phyloP scores from a whole-genome alignment of 2,888 invertebrate species.

The Cephus runcator region DNA sequence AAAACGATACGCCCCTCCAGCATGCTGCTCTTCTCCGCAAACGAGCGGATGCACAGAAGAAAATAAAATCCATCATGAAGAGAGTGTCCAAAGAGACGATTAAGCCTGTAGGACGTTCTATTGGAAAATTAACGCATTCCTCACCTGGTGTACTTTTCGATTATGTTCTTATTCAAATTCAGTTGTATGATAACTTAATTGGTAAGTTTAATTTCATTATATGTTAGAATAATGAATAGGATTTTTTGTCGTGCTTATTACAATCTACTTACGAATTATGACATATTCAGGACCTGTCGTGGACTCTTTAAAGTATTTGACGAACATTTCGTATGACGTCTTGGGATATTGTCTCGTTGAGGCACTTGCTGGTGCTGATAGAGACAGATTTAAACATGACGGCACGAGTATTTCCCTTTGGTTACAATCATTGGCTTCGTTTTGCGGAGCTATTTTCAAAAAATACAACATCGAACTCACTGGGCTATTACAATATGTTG shows the following conservation, averaged over 20 bases:
- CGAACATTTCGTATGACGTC: slow-evolving; percentile 94
- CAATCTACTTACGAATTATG: not conserved
- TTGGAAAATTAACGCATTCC: slow-evolving; percentile 97
- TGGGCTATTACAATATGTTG: slow-evolving; percentile 95
- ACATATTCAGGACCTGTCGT: slow-evolving; percentile 80
- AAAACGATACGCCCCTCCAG: slow-evolving; percentile 85
- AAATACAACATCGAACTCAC: slow-evolving; percentile 97
- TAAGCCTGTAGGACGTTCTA: slow-evolving; percentile 93
- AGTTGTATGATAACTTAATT: slow-evolving; percentile 94
- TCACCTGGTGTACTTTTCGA: slow-evolving; percentile 97
- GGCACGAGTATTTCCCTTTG: slow-evolving; percentile 93
- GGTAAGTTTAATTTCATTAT: slow-evolving; percentile 52
- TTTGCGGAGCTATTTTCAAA: slow-evolving; percentile 96
- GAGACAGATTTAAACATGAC: slow-evolving; percentile 84
- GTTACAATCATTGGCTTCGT: slow-evolving; percentile 94
- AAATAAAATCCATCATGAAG: slow-evolving; percentile 97
- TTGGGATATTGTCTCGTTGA: slow-evolving; percentile 96
- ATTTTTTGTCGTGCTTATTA: not conserved
- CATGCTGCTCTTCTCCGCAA: slow-evolving; percentile 88
- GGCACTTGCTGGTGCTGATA: slow-evolving; percentile 83
- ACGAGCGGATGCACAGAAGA: slow-evolving; percentile 87
- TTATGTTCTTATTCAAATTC: slow-evolving; percentile 89
- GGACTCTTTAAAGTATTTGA: slow-evolving; percentile 96
- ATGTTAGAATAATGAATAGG: not conserved
- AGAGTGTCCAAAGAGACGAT: slow-evolving; percentile 98